These are phyloP conservation scores for Ceratina calcarata DNA, from an alignment of 1,140 invertebrate genomes.

Conservation along the genomic window DNA sequence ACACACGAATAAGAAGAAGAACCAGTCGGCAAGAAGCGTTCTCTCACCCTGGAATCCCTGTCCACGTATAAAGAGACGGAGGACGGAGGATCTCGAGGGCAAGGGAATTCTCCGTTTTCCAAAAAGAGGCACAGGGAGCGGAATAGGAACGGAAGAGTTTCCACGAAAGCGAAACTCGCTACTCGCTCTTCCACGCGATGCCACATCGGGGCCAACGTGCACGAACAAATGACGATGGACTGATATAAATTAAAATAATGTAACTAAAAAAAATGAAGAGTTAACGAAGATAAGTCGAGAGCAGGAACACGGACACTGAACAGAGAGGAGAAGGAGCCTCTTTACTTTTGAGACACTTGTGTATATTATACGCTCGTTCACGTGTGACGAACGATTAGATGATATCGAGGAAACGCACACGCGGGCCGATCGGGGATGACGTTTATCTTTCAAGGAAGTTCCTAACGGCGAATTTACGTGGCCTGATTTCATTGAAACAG, in stretches of 20 bases:
- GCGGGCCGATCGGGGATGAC: conserved; percentile 48
- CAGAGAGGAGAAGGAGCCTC: background rate
- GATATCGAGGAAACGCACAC: conserved; percentile 12
- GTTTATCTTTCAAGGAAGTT: conserved; percentile 42
- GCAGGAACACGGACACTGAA: background rate
- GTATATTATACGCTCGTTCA: conserved; percentile 9
- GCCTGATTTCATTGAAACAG: too few species aligned
- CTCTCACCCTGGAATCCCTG: background rate
- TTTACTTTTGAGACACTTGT: background rate
- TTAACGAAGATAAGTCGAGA: too few species aligned
- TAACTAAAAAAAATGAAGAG: background rate
- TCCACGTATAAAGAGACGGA: background rate
- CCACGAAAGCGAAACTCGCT: conserved; percentile 29
- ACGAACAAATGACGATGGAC: conserved; percentile 48
- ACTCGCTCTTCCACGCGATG: conserved; percentile 62
- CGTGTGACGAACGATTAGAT: background rate
- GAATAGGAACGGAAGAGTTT: background rate
- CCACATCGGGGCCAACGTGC: conserved; percentile 60
- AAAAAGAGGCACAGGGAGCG: background rate
- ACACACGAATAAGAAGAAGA: too few species aligned
- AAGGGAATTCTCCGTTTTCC: background rate
- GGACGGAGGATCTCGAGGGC: background rate
- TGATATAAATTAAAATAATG: conserved; percentile 16
- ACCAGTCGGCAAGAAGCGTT: background rate
- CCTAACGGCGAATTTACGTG: conserved; percentile 10